These are phyloP conservation scores for Phyllotreta striolata DNA, from an alignment of 2,888 invertebrate genomes.

Conservation along the genomic window DNA sequence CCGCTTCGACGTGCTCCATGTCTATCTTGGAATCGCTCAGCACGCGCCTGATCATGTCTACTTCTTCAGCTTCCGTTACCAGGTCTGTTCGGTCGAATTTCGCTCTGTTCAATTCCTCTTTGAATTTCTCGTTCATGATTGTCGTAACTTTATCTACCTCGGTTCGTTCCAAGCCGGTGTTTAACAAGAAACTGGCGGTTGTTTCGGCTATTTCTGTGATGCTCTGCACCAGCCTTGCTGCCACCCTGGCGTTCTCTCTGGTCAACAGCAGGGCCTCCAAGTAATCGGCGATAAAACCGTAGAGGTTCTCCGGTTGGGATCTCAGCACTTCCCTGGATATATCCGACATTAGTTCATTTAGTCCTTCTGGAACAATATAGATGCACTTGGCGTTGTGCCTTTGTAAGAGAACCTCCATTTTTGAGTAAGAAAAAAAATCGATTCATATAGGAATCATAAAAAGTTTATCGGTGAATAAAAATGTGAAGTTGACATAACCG, in stretches of 20 bases:
- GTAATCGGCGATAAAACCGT: constrained; percentile 75
- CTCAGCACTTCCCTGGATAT: constrained; percentile 78
- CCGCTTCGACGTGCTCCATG: constrained; percentile 53
- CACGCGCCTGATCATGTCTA: constrained; percentile 48
- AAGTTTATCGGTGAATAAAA: too few relatives aligned
- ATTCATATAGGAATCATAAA: background rate
- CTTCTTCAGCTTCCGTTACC: constrained; percentile 47
- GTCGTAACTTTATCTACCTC: constrained; percentile 53
- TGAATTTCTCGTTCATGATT: constrained; percentile 53
- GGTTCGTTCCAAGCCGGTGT: constrained; percentile 50
- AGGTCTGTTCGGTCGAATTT: background rate
- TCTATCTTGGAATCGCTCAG: constrained; percentile 47
- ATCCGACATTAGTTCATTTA: constrained; percentile 75
- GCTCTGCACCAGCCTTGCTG: constrained; percentile 56
- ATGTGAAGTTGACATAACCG: too few relatives aligned
- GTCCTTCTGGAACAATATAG: constrained; percentile 70
- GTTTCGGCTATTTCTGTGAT: constrained; percentile 56
- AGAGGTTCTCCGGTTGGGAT: constrained; percentile 70
- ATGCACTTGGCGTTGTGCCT: constrained; percentile 62
- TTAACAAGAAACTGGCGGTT: constrained; percentile 52
- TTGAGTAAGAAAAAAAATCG: constrained; percentile 15
- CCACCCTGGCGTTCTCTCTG: constrained; percentile 66
- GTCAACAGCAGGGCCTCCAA: constrained; percentile 71
- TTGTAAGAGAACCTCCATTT: constrained; percentile 56
- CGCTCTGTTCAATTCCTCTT: constrained; percentile 21